phyloP scores from a whole-genome alignment of 2,888 invertebrate species.

The Ochropacha duplaris region DNA sequence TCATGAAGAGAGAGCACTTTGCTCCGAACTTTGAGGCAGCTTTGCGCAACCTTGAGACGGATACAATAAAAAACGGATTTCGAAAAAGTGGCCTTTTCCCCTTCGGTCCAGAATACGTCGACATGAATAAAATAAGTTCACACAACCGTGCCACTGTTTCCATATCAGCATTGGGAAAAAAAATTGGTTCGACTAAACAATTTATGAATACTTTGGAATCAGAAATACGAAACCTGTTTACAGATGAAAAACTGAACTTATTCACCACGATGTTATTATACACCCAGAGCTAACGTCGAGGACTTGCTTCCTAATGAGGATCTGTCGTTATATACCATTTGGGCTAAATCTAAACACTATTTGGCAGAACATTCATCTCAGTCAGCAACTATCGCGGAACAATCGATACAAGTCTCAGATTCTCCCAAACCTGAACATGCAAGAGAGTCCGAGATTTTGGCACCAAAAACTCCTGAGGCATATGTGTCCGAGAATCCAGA shows the following conservation, averaged over 20 bases:
- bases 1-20: conserved; percentile 23
- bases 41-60: conserved; percentile 15
- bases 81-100: conserved; percentile 15
- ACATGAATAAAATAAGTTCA: conserved; percentile 18
- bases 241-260: conserved; percentile 14
- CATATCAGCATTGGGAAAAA: conserved; percentile 8
- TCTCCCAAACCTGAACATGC: no score
- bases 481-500: not conserved
- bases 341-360: conserved; percentile 15
- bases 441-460: no score
- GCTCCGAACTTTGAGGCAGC: conserved; percentile 21
- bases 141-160: conserved; percentile 9
- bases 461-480: no score
- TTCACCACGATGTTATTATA: conserved; percentile 13
- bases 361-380: conserved; percentile 6
- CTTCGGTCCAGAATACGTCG: conserved; percentile 17
- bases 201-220: conserved; percentile 7
- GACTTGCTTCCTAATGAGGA: conserved; percentile 16
- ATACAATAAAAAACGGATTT: conserved; percentile 25
- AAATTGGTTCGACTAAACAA: conserved; percentile 7
- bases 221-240: conserved; percentile 8
- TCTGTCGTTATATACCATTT: conserved; percentile 14
- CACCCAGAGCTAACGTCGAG: conserved; percentile 12
- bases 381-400: conserved; percentile 1
- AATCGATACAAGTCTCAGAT: no score